These are phyloP conservation scores for Diadumene lineata DNA, from an alignment of 92 coral and sea anemone species.

Conservation along the genomic window DNA sequence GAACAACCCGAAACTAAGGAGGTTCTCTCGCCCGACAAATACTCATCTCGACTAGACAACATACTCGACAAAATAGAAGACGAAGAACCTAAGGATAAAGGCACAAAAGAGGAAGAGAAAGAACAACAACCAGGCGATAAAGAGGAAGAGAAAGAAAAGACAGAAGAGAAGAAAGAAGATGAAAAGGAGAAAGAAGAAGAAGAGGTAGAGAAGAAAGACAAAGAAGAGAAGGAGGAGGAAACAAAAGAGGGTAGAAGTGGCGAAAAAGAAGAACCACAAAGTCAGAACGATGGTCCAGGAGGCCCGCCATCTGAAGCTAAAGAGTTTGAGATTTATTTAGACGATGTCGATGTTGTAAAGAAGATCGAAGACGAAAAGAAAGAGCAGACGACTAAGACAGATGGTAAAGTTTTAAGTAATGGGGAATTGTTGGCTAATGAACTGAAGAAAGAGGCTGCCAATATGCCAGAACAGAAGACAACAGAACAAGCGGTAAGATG, in stretches of 20 bases:
- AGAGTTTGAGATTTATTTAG: conserved; percentile 29
- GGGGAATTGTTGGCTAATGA: conserved; percentile 26
- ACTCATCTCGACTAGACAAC: conserved; percentile 85
- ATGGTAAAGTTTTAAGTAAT: conserved; percentile 20
- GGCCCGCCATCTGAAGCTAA: conserved; percentile 13
- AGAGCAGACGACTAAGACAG: conserved; percentile 16
- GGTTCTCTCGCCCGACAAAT: conserved; percentile 54
- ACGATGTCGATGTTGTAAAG: conserved; percentile 48
- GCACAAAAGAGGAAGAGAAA: conserved; percentile 42
- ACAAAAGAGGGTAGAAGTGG: conserved; percentile 32
- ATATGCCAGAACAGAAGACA: background rate
- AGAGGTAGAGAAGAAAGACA: conserved; percentile 31
- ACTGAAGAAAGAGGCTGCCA: conserved; percentile 11
- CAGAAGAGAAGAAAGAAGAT: conserved; percentile 10
- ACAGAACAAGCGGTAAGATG: conserved; percentile 20
- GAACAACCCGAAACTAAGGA: conserved; percentile 8
- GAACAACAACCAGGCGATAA: conserved; percentile 11
- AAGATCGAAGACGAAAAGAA: conserved; percentile 34
- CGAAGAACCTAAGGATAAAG: conserved; percentile 42
- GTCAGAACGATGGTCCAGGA: conserved; percentile 22
- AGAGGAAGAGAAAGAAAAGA: conserved; percentile 6
- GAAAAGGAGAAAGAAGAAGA: conserved; percentile 18
- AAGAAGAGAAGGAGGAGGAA: conserved; percentile 22
- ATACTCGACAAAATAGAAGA: conserved; percentile 81
- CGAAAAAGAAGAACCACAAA: conserved; percentile 17